Conservation (phyloP, 1,140 invertebrate genomes). For the Bombus picipes region DNA sequence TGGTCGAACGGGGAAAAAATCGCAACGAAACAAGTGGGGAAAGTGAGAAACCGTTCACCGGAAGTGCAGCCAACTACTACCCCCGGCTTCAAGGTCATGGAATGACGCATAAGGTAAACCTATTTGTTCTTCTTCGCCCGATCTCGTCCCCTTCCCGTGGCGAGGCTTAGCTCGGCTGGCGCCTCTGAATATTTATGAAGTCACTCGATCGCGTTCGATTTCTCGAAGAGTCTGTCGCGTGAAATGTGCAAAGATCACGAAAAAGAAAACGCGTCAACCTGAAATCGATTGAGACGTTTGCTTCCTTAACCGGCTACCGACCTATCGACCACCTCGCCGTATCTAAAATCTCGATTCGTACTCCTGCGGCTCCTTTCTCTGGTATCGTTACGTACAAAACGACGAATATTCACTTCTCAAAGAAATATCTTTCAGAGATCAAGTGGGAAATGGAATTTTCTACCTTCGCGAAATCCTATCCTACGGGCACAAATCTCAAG, state of each 20-base stretch:
- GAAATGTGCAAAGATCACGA: constrained; percentile 6
- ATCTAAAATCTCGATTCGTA: constrained; percentile 51
- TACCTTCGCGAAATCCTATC: background rate
- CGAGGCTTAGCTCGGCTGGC: background rate
- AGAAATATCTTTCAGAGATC: background rate
- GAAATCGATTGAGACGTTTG: constrained; percentile 36
- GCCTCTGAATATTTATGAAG: constrained; percentile 65
- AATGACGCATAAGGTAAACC: constrained; percentile 81
- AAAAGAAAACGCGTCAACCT: constrained; percentile 26
- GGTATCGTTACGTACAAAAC: no score
- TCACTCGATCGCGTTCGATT: background rate
- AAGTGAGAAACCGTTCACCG: constrained; percentile 52
- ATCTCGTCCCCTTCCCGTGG: background rate
- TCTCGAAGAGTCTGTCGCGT: background rate
- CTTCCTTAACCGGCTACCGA: background rate
- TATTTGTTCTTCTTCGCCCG: constrained; percentile 38
- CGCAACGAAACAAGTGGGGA: constrained; percentile 38
- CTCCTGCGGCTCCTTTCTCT: constrained; percentile 26
- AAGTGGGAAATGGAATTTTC: background rate
- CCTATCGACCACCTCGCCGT: background rate
- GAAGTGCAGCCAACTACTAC: constrained; percentile 44
- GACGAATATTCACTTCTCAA: background rate
- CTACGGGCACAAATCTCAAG: no score
- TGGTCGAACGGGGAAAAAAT: background rate
- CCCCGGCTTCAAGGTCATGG: constrained; percentile 72